Evolutionary conservation across 2,888 invertebrate species (phyloP).

Genomic region (Cylindroiulus punctatus): DNA sequence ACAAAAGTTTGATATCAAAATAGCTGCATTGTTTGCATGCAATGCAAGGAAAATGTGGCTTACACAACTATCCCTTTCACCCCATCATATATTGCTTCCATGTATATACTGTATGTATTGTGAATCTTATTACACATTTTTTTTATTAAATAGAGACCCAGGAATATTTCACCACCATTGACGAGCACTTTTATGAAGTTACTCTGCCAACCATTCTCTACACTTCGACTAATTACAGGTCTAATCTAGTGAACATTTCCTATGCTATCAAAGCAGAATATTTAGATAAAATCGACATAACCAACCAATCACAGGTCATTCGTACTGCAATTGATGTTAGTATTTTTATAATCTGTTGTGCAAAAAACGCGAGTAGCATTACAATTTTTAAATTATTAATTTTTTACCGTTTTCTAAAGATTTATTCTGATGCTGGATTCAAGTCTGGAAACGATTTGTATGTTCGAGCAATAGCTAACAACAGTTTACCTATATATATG

Average conservation of each 20-base stretch:
- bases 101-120: too few species aligned
- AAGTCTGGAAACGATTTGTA: not conserved
- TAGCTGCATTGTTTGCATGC: too few species aligned
- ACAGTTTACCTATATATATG: constrained; percentile 21
- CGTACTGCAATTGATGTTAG: constrained; percentile 50
- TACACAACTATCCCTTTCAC: too few species aligned
- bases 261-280: constrained; percentile 52
- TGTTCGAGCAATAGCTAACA: constrained; percentile 9
- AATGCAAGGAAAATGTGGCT: too few species aligned
- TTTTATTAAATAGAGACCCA: constrained; percentile 2
- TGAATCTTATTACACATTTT: not conserved
- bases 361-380: too few species aligned
- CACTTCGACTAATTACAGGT: not conserved
- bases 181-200: constrained; percentile 49
- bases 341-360: not conserved
- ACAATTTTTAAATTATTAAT: constrained; percentile 74
- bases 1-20: too few species aligned
- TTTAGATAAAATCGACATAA: constrained; percentile 48
- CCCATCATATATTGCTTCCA: too few species aligned
- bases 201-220: constrained; percentile 12
- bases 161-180: constrained; percentile 3
- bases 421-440: constrained; percentile 41
- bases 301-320: constrained; percentile 44
- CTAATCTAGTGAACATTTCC: constrained; percentile 42
- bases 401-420: not conserved